A percentile compares a stretch with the other conserved stretches of the same genome.
These are phyloP conservation scores for Sebastolobus alascanus DNA, from an alignment of 2,797 vertebrate species.

Conservation along the genomic window DNA sequence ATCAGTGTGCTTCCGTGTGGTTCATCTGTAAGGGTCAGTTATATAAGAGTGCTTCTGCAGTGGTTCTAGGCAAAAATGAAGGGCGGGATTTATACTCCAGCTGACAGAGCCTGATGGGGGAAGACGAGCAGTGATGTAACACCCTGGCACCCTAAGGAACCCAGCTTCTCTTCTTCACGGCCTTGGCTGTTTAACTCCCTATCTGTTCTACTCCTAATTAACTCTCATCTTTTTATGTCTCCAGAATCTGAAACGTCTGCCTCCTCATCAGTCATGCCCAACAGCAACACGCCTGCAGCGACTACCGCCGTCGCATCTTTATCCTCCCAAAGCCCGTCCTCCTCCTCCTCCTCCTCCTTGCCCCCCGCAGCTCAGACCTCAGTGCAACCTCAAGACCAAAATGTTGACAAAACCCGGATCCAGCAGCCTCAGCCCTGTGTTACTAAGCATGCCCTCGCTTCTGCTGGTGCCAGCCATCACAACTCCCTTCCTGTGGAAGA, in stretches of 20 bases:
- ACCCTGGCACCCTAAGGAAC: conserved; percentile 44
- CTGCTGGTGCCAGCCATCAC: conserved; percentile 40
- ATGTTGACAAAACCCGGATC: conserved; percentile 44
- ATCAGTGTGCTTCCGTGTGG: conserved; percentile 35
- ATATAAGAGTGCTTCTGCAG: conserved; percentile 72
- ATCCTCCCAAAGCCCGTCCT: conserved; percentile 50
- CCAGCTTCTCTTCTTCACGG: conserved; percentile 46
- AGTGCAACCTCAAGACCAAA: conserved; percentile 64
- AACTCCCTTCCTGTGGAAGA: conserved; percentile 74
- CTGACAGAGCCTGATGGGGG: conserved; percentile 88
- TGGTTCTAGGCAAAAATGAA: conserved; percentile 63
- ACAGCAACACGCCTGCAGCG: conserved; percentile 53
- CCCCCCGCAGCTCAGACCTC: conserved; percentile 50
- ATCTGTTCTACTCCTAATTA: conserved; percentile 46
- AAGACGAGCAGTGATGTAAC: conserved; percentile 66
- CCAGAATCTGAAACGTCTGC: conserved; percentile 73
- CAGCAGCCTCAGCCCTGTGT: conserved; percentile 69
- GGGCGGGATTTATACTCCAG: conserved; percentile 91
- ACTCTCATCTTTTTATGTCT: conserved; percentile 42
- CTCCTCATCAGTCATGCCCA: conserved; percentile 48
- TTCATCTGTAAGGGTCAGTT: conserved; percentile 65
- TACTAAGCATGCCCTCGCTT: conserved; percentile 36
- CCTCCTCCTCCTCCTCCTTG: conserved; percentile 43
- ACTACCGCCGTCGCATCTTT: conserved; percentile 47
- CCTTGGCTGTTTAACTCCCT: conserved; percentile 33